Base-by-base conservation (phyloP, 2,888 invertebrate genomes). In the Chironomus tentans region DNA sequence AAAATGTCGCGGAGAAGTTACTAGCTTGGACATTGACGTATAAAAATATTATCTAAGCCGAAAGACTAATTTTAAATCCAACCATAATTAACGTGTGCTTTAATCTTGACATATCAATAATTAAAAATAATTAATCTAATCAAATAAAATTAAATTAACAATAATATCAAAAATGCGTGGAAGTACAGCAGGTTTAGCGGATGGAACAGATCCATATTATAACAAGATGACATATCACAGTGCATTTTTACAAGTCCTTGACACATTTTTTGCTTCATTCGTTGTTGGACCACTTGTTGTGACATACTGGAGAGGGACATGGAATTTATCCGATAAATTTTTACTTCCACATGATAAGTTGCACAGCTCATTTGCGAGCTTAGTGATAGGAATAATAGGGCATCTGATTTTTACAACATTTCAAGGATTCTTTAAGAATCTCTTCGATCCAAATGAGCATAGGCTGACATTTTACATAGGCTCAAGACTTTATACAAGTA, bases 221-320 rank as follows among this genome's bases (percentile, higher is more conserved):
- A 21, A 3, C 15, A 69, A 68, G 56, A 56, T 69, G 79, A 71
- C 76, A 50, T 65, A 75, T 28, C 85, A 87, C 80, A 85, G 86
- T 79, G 81, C 82, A 28, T 83, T 92, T 72, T 86, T 93, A 74
- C 88, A 90, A 78, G 82, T 89, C 78, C 85, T 93, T 78, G 94
- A 94, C 83, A 87, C 88, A 48, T 81, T 91, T 21, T 87, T 94
- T 82, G 90, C 93, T 73, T 88, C 90, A 78, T 81, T 88, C 12
- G 86, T 94, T 48, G 89, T 93, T 18, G 91, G 92, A 2, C 94
- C 94, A 12, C 88, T 91, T 76, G 93, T 94, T 70, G 92, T 95
- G 77, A 88, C 90, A 78, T 94, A 93, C 83, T 94, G 95, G 95
- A 87, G 94, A 78, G 92, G 93, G 78, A 91, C 92, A 69, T 95